A percentile compares a stretch with the other conserved stretches of the same genome.
Conservation (phyloP, 2,888 invertebrate species). For the Toxonevra muliebris region DNA sequence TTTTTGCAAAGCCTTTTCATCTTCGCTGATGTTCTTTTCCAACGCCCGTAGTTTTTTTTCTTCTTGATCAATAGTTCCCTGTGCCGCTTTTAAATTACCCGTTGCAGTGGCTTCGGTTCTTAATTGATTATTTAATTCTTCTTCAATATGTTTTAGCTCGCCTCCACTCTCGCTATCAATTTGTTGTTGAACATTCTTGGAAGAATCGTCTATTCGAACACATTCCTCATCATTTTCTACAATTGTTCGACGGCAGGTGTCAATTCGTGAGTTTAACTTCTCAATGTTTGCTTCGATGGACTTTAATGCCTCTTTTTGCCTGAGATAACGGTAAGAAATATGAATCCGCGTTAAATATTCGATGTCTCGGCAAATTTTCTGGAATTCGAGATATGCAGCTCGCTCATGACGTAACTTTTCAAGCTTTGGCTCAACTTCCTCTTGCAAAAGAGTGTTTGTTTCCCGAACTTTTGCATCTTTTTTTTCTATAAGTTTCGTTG, state of each 20-base stretch:
- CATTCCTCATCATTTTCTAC: slow-evolving; percentile 68
- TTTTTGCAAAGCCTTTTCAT: slow-evolving; percentile 69
- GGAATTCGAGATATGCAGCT: slow-evolving; percentile 85
- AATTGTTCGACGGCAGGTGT: slow-evolving; percentile 70
- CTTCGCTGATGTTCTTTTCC: slow-evolving; percentile 74
- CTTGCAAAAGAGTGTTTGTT: slow-evolving; percentile 78
- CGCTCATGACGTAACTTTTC: slow-evolving; percentile 86
- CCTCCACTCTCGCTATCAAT: slow-evolving; percentile 76
- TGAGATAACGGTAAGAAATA: slow-evolving; percentile 65
- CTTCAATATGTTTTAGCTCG: slow-evolving; percentile 72
- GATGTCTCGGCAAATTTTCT: slow-evolving; percentile 84
- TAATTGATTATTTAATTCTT: slow-evolving; percentile 71
- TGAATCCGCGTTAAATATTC: slow-evolving; percentile 79
- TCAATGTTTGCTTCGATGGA: slow-evolving; percentile 68
- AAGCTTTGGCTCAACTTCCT: slow-evolving; percentile 92
- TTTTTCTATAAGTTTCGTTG: slow-evolving; percentile 87
- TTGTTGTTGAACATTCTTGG: slow-evolving; percentile 72
- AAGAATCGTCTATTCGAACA: slow-evolving; percentile 68
- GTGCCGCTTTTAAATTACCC: slow-evolving; percentile 72
- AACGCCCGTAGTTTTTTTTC: slow-evolving; percentile 75
- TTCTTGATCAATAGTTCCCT: slow-evolving; percentile 74
- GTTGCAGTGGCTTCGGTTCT: slow-evolving; percentile 73
- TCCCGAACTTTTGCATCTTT: slow-evolving; percentile 91
- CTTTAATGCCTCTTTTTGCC: slow-evolving; percentile 64
- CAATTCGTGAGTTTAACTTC: slow-evolving; percentile 68